Evolutionary conservation across 2,888 invertebrate genomes (phyloP).

Genomic region (Hybos culiciformis): DNA sequence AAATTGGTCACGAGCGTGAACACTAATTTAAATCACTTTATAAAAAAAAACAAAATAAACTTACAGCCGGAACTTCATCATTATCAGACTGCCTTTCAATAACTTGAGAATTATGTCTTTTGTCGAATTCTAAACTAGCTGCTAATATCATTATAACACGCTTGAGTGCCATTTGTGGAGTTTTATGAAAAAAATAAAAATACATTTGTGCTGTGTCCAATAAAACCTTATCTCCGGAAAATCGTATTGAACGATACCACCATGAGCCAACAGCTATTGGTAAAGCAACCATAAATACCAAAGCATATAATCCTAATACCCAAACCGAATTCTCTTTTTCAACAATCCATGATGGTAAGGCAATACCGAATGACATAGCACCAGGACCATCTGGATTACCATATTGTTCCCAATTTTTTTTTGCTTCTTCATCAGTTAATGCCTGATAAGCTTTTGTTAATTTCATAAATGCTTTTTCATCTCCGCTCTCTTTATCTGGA

Average conservation of each 20-base stretch:
- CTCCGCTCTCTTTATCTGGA: constrained; percentile 95
- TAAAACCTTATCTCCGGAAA: constrained; percentile 91
- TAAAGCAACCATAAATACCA: constrained; percentile 96
- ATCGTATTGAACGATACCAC: constrained; percentile 98
- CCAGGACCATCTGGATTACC: constrained; percentile 99
- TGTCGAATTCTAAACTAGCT: constrained; percentile 93
- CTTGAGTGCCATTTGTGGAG: constrained; percentile 88
- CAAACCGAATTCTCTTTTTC: constrained; percentile 98
- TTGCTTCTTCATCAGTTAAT: constrained; percentile 92
- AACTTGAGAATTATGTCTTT: constrained; percentile 87
- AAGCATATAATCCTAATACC: constrained; percentile 87
- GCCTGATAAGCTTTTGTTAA: constrained; percentile 87
- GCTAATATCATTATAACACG: constrained; percentile 93
- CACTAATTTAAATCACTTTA: too few relatives aligned
- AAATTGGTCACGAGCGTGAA: too few relatives aligned
- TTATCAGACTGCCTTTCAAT: constrained; percentile 85
- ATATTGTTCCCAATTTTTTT: constrained; percentile 97
- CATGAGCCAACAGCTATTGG: constrained; percentile 84
- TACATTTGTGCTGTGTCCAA: constrained; percentile 95
- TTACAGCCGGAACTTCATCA: constrained; percentile 82
- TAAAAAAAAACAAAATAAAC: constrained; percentile 20
- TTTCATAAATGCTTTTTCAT: constrained; percentile 95
- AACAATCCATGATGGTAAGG: constrained; percentile 98
- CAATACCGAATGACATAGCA: constrained; percentile 98
- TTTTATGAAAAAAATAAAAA: constrained; percentile 90